phyloP scores from a whole-genome alignment of 2,113 vertebrate genomes.

The Euleptes europaea region DNA sequence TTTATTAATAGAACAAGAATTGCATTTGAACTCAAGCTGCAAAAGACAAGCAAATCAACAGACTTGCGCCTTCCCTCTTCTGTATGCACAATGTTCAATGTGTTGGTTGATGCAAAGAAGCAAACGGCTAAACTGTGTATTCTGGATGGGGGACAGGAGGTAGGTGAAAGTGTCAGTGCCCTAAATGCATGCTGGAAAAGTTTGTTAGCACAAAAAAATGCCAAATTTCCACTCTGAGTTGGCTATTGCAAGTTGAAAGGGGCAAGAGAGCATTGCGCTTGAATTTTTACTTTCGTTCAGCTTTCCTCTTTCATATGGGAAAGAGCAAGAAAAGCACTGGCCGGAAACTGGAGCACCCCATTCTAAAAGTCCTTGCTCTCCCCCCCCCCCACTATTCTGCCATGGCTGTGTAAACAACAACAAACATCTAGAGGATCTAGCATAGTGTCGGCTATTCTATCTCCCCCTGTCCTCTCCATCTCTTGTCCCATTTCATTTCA shows the following conservation, averaged over 20 bases:
- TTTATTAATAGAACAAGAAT: constrained; percentile 87
- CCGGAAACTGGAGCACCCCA: too few relatives aligned
- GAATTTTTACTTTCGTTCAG: background rate
- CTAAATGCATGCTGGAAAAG: background rate
- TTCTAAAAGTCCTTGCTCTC: background rate
- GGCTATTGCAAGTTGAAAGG: background rate
- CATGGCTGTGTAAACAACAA: background rate
- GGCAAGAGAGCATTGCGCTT: background rate
- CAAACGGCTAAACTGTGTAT: constrained; percentile 92
- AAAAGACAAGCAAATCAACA: constrained; percentile 87
- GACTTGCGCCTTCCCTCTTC: constrained; percentile 86
- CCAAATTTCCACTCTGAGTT: background rate
- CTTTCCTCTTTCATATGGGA: too few relatives aligned
- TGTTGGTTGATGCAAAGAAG: constrained; percentile 93
- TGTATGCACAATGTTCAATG: constrained; percentile 96
- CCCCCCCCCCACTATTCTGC: background rate
- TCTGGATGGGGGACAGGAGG: constrained; percentile 91
- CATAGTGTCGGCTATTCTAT: background rate
- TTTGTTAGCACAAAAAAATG: background rate
- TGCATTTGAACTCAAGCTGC: constrained; percentile 91
- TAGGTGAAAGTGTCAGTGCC: constrained; percentile 53
- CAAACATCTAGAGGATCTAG: background rate
- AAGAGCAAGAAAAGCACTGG: background rate
- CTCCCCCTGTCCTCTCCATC: background rate
- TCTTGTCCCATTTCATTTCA: background rate